Base-by-base conservation (phyloP, 2,888 invertebrate species). In the Caprella mutica region DNA sequence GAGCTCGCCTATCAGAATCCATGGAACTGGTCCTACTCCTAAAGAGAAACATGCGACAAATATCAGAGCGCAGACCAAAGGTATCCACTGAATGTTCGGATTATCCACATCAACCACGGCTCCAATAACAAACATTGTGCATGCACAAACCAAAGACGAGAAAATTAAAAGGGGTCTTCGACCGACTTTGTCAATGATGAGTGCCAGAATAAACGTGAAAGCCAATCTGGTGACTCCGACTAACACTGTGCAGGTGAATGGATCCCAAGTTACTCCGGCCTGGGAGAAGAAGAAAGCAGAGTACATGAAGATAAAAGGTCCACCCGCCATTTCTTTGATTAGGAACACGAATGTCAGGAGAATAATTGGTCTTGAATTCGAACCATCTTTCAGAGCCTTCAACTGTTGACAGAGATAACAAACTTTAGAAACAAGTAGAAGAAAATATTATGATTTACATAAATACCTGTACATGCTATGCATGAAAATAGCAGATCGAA, bases 221-320 rank as follows among this genome's bases (percentile, higher is more conserved):
- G 57, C 19, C 3, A 65, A 56, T 40, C 27, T 72, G 30, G 68
- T 69, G 5, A 70, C 62, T 5, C 73, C 72, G 58, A 74, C 71
- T 3, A 73, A 69, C 3, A 68, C 67, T 1, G 72, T 73, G 55
- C 72, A 67, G 5, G 69, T 58, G 33, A 71, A 70, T 17, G 72
- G 69, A 17, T 70, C 69, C n/a, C 56, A 29, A 39, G 63, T 53
- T 17, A 61, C 68, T 23, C 60, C 72, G 26, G 73, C 71, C 59
- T 64, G 67, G 59, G 69, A 68, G 66, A 73, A 72, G 52, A 74
- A 73, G 26, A 68, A 67, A 3, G 71, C 72, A 0, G 73, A 70
- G 65, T 72, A 74, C 65, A 72, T 72, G 71, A 74, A 72, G 56
- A 74, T 69, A 39, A 70, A 72, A 68, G 74, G 73, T 42, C 73